Conservation (phyloP, 1,140 invertebrate genomes). For the Sycobia sp. region DNA sequence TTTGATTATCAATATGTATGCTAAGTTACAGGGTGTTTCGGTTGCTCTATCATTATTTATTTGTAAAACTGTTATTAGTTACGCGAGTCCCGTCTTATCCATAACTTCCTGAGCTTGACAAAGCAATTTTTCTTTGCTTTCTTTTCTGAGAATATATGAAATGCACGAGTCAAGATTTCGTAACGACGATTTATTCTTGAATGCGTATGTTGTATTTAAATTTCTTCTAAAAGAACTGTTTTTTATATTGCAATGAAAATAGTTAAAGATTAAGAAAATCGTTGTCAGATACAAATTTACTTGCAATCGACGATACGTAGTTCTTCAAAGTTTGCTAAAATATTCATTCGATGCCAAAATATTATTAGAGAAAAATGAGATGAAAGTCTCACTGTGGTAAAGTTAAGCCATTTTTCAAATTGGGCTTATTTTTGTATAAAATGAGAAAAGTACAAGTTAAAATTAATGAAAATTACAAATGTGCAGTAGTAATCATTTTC, state of each 20-base stretch:
- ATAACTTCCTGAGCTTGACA: neutral
- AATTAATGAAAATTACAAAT: too few species aligned
- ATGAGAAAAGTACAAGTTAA: too few species aligned
- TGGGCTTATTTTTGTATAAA: too few species aligned
- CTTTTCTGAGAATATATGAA: neutral
- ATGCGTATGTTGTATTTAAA: neutral
- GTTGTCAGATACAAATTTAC: neutral
- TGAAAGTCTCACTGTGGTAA: too few species aligned
- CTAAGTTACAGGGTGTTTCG: neutral
- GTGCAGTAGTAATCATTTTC: too few species aligned
- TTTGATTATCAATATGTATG: neutral
- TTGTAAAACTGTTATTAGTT: constrained; percentile 25
- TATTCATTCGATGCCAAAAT: too few species aligned
- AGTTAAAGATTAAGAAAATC: neutral
- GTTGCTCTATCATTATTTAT: neutral
- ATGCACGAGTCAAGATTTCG: neutral
- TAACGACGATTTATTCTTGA: neutral
- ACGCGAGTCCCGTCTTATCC: neutral
- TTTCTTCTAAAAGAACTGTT: neutral
- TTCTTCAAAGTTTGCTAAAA: too few species aligned
- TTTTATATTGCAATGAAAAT: neutral
- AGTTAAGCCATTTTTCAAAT: too few species aligned
- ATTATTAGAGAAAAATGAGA: too few species aligned
- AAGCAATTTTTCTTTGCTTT: neutral
- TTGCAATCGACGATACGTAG: too few species aligned